Conservation (phyloP, 2,113 vertebrate genomes). For the Butastur rufipennis region DNA sequence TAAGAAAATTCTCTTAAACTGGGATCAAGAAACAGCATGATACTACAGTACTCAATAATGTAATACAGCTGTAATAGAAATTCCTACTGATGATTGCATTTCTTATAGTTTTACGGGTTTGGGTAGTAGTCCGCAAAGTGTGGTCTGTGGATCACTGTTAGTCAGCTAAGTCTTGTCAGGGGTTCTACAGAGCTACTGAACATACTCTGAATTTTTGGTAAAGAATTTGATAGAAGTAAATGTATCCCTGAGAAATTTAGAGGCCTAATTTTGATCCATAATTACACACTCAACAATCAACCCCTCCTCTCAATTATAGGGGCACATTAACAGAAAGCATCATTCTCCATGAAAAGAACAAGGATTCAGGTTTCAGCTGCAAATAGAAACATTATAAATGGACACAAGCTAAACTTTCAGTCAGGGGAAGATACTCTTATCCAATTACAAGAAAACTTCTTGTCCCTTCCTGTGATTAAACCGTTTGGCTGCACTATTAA, state of each 20-base stretch:
- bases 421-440: not conserved
- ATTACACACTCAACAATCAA: not conserved
- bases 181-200: not conserved
- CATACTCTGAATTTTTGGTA: not conserved
- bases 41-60: not conserved
- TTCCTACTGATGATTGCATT: not conserved
- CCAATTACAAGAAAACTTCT: not conserved
- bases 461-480: not conserved
- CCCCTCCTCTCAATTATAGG: not conserved
- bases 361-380: constrained; percentile 8
- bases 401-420: constrained; percentile 2
- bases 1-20: not conserved
- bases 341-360: not conserved
- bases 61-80: not conserved
- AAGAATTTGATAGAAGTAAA: not conserved
- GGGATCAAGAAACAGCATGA: not conserved
- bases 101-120: not conserved
- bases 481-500: not conserved
- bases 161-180: not conserved
- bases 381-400: constrained; percentile 37
- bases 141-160: not conserved
- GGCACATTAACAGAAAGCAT: not conserved
- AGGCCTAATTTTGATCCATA: not conserved
- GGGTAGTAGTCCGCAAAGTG: not conserved
- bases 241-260: not conserved